These are phyloP conservation scores for Melinopterus prodromus DNA, from an alignment of 2,888 invertebrate species.

Conservation along the genomic window DNA sequence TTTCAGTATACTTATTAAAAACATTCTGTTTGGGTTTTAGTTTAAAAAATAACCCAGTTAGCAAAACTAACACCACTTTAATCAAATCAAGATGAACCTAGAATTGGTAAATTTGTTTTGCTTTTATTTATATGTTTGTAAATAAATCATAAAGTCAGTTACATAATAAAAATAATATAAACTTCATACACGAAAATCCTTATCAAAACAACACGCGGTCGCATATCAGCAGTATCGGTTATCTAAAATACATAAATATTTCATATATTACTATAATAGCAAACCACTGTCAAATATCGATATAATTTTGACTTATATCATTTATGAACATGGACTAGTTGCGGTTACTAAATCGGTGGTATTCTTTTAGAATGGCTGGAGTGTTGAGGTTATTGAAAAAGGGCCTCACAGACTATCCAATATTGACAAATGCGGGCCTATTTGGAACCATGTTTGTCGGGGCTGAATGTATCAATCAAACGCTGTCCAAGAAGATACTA, in stretches of 20 bases:
- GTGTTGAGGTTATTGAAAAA: conserved; percentile 44
- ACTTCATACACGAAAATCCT: neutral
- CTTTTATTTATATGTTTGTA: no score
- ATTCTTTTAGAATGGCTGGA: conserved; percentile 46
- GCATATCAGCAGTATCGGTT: neutral
- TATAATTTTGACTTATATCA: neutral
- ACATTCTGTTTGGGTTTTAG: no score
- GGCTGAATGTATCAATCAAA: conserved; percentile 84
- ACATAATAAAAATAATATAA: neutral
- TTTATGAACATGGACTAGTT: neutral
- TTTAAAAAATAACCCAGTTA: no score
- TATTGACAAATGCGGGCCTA: conserved; percentile 65
- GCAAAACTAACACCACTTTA: no score
- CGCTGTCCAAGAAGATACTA: conserved; percentile 70
- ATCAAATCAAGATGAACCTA: no score
- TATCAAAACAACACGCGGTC: neutral
- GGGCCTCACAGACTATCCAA: conserved; percentile 62
- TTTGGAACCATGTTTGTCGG: conserved; percentile 82
- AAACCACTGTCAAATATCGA: neutral
- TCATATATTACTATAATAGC: neutral
- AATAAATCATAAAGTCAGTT: neutral
- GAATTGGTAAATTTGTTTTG: no score
- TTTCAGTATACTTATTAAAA: no score
- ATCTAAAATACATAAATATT: neutral
- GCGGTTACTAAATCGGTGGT: neutral